Evolutionary conservation across 2,888 invertebrate genomes (phyloP).

Genomic region (Oscheius sp.): DNA sequence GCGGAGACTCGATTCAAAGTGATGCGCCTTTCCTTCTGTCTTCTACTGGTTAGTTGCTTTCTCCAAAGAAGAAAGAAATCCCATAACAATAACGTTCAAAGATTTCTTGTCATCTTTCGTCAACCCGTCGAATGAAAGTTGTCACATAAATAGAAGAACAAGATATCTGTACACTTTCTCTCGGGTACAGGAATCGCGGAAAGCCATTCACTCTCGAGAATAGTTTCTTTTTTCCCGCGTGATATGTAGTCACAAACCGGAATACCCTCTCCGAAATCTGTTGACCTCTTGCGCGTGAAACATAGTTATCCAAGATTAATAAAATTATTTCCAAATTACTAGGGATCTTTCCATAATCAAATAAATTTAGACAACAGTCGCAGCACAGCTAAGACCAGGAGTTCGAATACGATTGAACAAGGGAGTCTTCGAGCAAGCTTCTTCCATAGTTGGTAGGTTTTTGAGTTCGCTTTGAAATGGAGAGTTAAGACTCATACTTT

Average conservation of each 20-base stretch:
- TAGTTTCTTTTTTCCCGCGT: conserved; percentile 7
- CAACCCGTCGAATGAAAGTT: conserved; percentile 1
- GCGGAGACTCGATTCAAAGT: conserved; percentile 25
- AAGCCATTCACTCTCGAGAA: conserved; percentile 1
- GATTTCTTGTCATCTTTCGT: background rate
- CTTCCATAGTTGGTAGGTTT: conserved; percentile 55
- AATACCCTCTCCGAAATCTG: no score
- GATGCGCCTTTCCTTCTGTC: conserved; percentile 29
- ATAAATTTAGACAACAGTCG: conserved; percentile 17
- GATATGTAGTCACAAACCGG: conserved; percentile 6
- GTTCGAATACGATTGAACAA: conserved; percentile 58
- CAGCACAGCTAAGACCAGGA: conserved; percentile 41
- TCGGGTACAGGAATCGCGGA: background rate
- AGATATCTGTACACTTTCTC: background rate
- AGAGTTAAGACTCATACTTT: background rate
- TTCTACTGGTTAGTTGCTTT: conserved; percentile 28
- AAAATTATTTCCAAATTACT: no score
- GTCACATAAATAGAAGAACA: background rate
- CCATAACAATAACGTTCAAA: background rate
- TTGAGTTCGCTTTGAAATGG: conserved; percentile 23
- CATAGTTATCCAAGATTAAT: background rate
- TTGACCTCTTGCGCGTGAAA: background rate
- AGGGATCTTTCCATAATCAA: no score
- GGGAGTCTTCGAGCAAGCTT: conserved; percentile 58
- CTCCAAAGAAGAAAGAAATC: conserved; percentile 8